Conservation (phyloP, 2,797 vertebrate genomes). For the Paratrypauchen microcephalus region DNA sequence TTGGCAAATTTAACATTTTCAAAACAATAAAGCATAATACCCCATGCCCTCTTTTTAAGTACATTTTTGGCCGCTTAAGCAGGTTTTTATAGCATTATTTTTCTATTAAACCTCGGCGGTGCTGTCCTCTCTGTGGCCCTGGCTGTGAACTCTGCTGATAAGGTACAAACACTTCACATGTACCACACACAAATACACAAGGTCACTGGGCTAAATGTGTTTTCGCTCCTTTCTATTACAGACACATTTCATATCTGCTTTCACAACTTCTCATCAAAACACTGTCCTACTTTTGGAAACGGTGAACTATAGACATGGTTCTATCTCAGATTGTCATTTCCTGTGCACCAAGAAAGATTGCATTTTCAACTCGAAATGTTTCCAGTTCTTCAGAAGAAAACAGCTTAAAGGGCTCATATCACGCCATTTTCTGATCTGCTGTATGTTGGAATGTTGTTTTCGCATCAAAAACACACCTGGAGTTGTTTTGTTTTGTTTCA, state of each 20-base stretch:
- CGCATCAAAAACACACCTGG: no score
- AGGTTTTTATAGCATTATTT: not conserved
- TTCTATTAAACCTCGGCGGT: not conserved
- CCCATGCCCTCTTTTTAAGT: no score
- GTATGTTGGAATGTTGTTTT: no score
- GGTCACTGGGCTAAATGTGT: constrained; percentile 11
- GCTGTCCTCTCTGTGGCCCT: not conserved
- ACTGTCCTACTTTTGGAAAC: not conserved
- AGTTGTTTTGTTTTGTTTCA: no score
- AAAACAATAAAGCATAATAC: no score
- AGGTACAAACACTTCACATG: not conserved
- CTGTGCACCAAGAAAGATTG: not conserved
- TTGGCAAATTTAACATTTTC: no score
- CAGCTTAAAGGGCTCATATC: no score
- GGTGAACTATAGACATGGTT: not conserved
- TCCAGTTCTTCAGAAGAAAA: no score
- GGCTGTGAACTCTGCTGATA: not conserved
- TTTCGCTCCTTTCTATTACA: not conserved
- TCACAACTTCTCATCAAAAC: not conserved
- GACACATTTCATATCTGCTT: not conserved
- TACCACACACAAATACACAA: not conserved
- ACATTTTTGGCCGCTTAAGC: no score
- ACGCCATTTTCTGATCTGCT: no score
- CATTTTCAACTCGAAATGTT: not conserved
- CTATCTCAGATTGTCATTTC: not conserved